A percentile compares a stretch with the other conserved stretches of the same genome.
Conservation (phyloP, 2,113 vertebrate species). For the Sarotherodon lohbergeri region DNA sequence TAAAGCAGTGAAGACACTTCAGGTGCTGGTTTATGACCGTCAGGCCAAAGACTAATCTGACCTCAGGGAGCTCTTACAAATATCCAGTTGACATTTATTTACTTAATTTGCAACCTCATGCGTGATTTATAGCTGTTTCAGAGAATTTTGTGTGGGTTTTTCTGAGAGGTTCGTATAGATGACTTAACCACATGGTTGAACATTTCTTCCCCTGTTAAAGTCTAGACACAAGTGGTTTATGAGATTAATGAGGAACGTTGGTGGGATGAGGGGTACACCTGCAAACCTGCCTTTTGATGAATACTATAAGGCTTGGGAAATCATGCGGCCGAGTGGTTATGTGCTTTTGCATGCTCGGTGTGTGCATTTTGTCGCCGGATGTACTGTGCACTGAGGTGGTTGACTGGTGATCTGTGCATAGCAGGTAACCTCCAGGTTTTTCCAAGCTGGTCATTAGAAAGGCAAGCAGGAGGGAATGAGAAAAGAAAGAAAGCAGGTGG, state of each 20-base stretch:
- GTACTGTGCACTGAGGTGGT: background rate
- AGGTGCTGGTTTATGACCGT: constrained; percentile 26
- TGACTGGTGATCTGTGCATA: background rate
- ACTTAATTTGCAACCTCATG: constrained; percentile 21
- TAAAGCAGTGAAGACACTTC: background rate
- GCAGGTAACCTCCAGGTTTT: constrained; percentile 24
- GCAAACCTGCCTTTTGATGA: constrained; percentile 39
- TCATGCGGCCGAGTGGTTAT: background rate
- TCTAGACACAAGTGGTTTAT: constrained; percentile 35
- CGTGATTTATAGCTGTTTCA: constrained; percentile 18
- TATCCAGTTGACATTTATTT: constrained; percentile 30
- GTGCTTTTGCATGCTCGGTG: background rate
- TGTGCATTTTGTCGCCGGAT: background rate
- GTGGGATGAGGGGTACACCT: constrained; percentile 5
- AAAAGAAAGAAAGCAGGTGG: constrained; percentile 59
- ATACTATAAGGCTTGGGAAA: background rate
- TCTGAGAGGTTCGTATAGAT: constrained; percentile 29
- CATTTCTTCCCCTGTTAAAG: background rate
- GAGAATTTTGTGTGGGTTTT: constrained; percentile 7
- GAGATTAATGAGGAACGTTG: background rate
- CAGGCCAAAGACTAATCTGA: constrained; percentile 45
- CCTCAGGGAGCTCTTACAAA: constrained; percentile 38
- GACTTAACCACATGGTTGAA: constrained; percentile 30
- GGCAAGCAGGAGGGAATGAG: constrained; percentile 39
- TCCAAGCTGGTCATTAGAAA: constrained; percentile 54